Evolutionary conservation across 2,888 invertebrate species (phyloP).

Genomic region (Troides aeacus): DNA sequence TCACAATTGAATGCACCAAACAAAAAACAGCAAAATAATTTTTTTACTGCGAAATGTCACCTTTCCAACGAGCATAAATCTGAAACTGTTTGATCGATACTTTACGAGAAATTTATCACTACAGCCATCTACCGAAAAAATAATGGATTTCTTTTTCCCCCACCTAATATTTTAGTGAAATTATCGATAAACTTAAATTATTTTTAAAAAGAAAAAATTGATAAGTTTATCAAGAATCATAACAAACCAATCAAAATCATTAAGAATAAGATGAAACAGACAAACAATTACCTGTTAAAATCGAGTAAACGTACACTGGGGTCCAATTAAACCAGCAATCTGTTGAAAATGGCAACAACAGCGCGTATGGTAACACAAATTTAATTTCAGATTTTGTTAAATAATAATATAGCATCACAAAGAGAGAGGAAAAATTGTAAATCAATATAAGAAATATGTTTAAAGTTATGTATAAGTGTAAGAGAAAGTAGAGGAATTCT

Average conservation of each 20-base stretch:
- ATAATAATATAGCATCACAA: slow-evolving; percentile 53
- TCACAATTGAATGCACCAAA: too few relatives aligned
- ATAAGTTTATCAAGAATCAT: too few relatives aligned
- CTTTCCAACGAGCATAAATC: too few relatives aligned
- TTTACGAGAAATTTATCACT: too few relatives aligned
- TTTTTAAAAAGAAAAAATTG: too few relatives aligned
- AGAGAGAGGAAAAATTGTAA: slow-evolving; percentile 58
- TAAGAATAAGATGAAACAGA: too few relatives aligned
- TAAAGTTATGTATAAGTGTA: slow-evolving; percentile 57
- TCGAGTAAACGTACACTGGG: slow-evolving; percentile 50
- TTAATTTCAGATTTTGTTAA: slow-evolving; percentile 40
- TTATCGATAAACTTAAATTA: not conserved
- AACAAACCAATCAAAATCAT: too few relatives aligned
- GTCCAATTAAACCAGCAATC: slow-evolving; percentile 54
- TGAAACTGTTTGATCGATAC: too few relatives aligned
- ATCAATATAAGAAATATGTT: slow-evolving; percentile 57
- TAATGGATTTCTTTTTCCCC: too few relatives aligned
- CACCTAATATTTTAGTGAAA: not conserved
- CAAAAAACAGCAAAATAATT: too few relatives aligned
- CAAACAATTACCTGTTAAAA: slow-evolving; percentile 49
- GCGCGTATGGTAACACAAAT: slow-evolving; percentile 54
- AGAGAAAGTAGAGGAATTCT: slow-evolving; percentile 46
- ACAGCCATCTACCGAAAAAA: too few relatives aligned
- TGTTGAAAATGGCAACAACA: slow-evolving; percentile 57
- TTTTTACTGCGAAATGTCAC: too few relatives aligned